phyloP scores from a whole-genome alignment of 35 echinoderm and acorn worm genomes.

The Strongylocentrotus purpuratus region DNA sequence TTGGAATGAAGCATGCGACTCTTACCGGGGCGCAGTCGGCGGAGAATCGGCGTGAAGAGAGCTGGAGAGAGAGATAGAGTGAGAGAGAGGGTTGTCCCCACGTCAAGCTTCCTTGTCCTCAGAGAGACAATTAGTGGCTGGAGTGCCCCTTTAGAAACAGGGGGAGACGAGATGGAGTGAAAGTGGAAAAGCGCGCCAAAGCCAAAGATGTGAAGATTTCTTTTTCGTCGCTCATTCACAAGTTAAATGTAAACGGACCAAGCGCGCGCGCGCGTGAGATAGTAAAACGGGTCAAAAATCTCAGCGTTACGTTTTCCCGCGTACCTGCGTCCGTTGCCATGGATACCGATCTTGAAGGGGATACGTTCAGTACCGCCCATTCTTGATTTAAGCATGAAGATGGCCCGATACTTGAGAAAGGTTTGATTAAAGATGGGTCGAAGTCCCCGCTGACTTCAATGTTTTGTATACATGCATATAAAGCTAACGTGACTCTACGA shows the following conservation, averaged over 20 bases:
- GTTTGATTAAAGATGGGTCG: conserved; percentile 39
- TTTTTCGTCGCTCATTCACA: background rate
- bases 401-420: background rate
- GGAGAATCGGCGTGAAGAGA: conserved; percentile 32
- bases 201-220: background rate
- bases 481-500: background rate
- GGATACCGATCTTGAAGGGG: background rate
- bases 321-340: background rate
- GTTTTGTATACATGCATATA: background rate
- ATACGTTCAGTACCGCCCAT: conserved; percentile 16
- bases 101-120: conserved; percentile 34
- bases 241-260: background rate
- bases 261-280: background rate
- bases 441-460: background rate
- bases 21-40: conserved; percentile 43
- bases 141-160: conserved; percentile 28
- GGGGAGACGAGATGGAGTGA: background rate
- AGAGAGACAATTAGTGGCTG: conserved; percentile 47
- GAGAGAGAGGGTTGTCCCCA: background rate
- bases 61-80: conserved; percentile 3
- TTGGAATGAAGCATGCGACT: conserved; percentile 37
- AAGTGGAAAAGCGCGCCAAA: conserved; percentile 7
- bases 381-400: conserved; percentile 30
- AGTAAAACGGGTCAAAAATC: background rate
- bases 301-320: background rate